Evolutionary conservation across 2,113 vertebrate genomes (phyloP).

Genomic region (Conger conger): DNA sequence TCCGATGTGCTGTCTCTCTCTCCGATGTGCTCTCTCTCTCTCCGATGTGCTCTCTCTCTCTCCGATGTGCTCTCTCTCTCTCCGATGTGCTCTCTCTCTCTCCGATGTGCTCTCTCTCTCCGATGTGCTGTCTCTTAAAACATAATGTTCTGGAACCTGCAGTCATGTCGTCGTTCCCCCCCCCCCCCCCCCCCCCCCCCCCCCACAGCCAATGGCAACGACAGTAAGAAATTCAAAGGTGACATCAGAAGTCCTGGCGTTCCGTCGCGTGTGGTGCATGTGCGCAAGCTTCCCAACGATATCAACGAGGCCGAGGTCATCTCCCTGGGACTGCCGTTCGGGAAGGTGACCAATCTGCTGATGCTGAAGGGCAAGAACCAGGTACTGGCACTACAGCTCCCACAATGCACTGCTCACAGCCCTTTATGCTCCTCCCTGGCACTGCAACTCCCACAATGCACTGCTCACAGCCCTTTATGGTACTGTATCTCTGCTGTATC

Average conservation of each 20-base stretch:
- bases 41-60: too few species aligned
- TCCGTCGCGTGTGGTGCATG: slow-evolving; percentile 91
- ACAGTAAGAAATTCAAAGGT: slow-evolving; percentile 98
- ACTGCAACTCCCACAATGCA: too few species aligned
- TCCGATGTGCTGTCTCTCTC: too few species aligned
- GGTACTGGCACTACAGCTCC: slow-evolving; percentile 63
- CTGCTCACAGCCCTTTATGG: too few species aligned
- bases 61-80: slow-evolving; percentile 34
- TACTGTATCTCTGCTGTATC: too few species aligned
- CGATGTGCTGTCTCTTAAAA: background rate
- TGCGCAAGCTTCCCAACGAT: slow-evolving; percentile 90
- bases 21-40: background rate
- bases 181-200: too few species aligned
- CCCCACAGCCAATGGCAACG: slow-evolving; percentile 91
- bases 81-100: background rate
- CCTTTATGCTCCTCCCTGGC: too few species aligned
- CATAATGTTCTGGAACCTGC: too few species aligned
- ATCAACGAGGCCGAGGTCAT: slow-evolving; percentile 96
- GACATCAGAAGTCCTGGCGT: slow-evolving; percentile 83
- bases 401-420: background rate
- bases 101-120: too few species aligned
- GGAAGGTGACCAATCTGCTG: slow-evolving; percentile 96
- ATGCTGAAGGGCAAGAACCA: slow-evolving; percentile 98
- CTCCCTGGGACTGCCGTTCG: slow-evolving; percentile 91
- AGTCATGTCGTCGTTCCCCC: too few species aligned